Conservation (phyloP, 2,797 vertebrate genomes). For the Craterocephalus amniculus region DNA sequence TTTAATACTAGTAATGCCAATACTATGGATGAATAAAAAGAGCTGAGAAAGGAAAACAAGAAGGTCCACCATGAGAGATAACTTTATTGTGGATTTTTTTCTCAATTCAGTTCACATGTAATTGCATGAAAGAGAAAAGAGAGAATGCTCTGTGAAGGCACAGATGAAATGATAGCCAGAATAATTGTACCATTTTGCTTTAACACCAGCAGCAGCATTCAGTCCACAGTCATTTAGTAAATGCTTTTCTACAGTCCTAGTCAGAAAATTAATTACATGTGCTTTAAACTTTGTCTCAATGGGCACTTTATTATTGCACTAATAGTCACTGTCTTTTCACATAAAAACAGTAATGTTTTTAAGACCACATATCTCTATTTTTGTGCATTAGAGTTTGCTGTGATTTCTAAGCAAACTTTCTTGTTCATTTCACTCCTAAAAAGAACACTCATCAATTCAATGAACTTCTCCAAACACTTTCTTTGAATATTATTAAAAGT, state of each 20-base stretch:
- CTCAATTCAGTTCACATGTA: conserved; percentile 44
- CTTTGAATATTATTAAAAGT: not conserved
- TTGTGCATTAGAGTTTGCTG: conserved; percentile 26
- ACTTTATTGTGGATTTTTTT: conserved; percentile 58
- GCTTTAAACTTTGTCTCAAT: conserved; percentile 43
- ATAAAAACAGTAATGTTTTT: not conserved
- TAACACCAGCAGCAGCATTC: conserved; percentile 47
- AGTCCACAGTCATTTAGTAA: not conserved
- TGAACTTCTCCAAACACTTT: conserved; percentile 2
- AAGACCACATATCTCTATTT: conserved; percentile 14
- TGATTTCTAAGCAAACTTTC: conserved; percentile 7
- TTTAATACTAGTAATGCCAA: not conserved
- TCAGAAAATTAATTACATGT: conserved; percentile 53
- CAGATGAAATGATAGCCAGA: conserved; percentile 40
- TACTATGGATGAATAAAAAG: not conserved
- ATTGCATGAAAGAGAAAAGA: conserved; percentile 46
- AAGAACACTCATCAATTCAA: not conserved
- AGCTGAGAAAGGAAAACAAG: not conserved
- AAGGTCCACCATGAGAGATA: conserved; percentile 23
- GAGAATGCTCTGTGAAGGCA: conserved; percentile 66
- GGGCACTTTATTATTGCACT: conserved; percentile 38
- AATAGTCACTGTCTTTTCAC: conserved; percentile 24
- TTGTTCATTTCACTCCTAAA: not conserved
- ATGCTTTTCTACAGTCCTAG: not conserved
- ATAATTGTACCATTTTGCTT: conserved; percentile 34